Base-by-base conservation (phyloP, 2,888 invertebrate genomes). In the Plebejus anna region DNA sequence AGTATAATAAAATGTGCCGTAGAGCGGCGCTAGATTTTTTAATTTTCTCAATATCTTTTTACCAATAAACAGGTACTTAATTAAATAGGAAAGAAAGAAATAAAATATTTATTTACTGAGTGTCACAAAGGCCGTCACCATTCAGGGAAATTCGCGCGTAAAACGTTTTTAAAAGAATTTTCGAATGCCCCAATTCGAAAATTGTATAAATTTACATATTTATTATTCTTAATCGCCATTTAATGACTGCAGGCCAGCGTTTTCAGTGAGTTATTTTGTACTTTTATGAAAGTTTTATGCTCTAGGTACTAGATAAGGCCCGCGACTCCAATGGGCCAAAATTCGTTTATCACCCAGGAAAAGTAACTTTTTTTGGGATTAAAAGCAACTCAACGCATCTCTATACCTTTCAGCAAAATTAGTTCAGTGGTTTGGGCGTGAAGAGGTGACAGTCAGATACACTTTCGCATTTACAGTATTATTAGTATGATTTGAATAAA, bases 201-300 rank as follows among this genome's bases (percentile, higher is more conserved):
- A 72, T 72, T 22, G 47, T 47, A 51, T 72, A 47, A 72, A 72
- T 72, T 72, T 51, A 28, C 51, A 72, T 72, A 72, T 66, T 66
- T 36, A 32, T 66, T 66, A 51, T 72, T 72, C 72, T 72, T 72
- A 51, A 72, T 72, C 47, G 51, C 32, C 47, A 22, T 47, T 72
- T 28, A 72, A 47, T 72, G 51, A 51, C 42, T 47, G 22, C 22
- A 22, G 72, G 28, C 47, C 71, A 47, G 38, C 13, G 5, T 22
- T 51, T 42, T 22, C 42, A 22, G 71, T 4, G 42, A 70, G n/a
- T 22, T 42, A 42, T 71, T 42, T 42, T 42, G 42, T 71, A 61
- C 61, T 9, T 66, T 32, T 9, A 36, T 16, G 5, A 66, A 66
- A 66, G 28, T 22, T 28, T 61, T 61, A 59, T 59, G 7, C 9